Evolutionary conservation across 1,140 invertebrate species (phyloP), one percentile per base, ranked within the genome.

Genomic region (Argopecten irradians): DNA sequence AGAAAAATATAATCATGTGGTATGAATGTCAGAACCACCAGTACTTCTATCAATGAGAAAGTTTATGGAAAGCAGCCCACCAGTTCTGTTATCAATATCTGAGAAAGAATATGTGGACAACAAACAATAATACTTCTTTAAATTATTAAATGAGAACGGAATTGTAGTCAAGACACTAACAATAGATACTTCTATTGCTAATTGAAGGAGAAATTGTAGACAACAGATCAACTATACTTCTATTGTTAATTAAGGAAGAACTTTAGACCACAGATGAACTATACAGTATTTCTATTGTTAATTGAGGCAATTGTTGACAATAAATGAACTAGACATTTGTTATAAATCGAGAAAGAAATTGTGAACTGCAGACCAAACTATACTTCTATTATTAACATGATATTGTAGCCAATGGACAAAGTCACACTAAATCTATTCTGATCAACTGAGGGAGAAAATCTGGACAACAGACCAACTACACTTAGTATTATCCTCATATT

Each of bases 1-100:
- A 36, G 83, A 55, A 83, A 39, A 71, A 88, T 34, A 85, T 85
- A 85, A 43, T 83, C 82, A 34, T 83, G 83, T 88, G 87, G 83
- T 71, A 35, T 35, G 34, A 85, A 88, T 84, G 55, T 55, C 82
- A 84, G 83, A n/a, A 71, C n/a, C 55, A 71, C 55, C 55, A 71
- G 8, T 71, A 28, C 36, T 46, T 46, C 43, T 19, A 39, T 8
- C 19, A 46, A 19, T 46, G 1, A 46, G 11, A 71, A 5, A 71
- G 28, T 19, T 46, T 8, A 19, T 14, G 19, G 43, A 11, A 11
- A 19, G 14, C 43, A 46, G 43, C 13, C 19, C 43, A 19, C 43
- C 43, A 46, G 22, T 46, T 19, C 36, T 11, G 43, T 46, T 19
- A 46, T 8, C 5, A 2, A 46, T 46, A n/a, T 46, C 43, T 46